Evolutionary conservation across 30 jellyfish, hydroid and myxozoan species (phyloP), one percentile per base, ranked within the genome.

Genomic region (Cassiopea xamachana): DNA sequence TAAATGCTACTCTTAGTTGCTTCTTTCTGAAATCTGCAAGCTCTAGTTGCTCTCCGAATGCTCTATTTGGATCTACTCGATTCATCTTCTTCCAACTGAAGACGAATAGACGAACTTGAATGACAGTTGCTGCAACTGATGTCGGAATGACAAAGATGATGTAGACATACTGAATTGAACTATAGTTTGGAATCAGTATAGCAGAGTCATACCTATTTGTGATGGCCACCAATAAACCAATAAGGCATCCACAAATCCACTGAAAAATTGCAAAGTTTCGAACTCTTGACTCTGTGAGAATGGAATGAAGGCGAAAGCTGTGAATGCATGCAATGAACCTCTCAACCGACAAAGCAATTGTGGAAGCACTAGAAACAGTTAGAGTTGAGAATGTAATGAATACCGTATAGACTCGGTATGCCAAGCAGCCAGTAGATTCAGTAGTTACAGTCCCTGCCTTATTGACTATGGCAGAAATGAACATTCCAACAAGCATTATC

Each of bases 241-340:
- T 15, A 3, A n/a, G 55, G 43, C 39, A 48, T 18, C 88, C 88
- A 49, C 50, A 48, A 1, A 51, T 7, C 88, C 88, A 79, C 6
- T 9, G 14, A 2, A 48, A 18, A 58, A 58, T 46, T 39, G 55
- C 50, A 15, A 8, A 6, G 5, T 17, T 1, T 1, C 46, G 58
- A n/a, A 79, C 88, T 60, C 88, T 58, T 4, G 43, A 6, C 18
- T 49, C 55, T 18, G 88, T 15, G 12, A 79, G 45, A 45, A 79
- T 79, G 2, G 5, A 58, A 39, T 79, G 88, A 46, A 79, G 76
- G n/a, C 60, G 88, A 12, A 51, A n/a, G 76, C 77, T 13, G 51
- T 79, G 77, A 2, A 79, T 19, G 50, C 88, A 79, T 16, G 88
- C 88, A 18, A 79, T 45, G 76, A 1, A 79, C 5, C 88, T 58